Base-by-base conservation (phyloP, 2,888 invertebrate genomes). In the Drosophila anomalata region DNA sequence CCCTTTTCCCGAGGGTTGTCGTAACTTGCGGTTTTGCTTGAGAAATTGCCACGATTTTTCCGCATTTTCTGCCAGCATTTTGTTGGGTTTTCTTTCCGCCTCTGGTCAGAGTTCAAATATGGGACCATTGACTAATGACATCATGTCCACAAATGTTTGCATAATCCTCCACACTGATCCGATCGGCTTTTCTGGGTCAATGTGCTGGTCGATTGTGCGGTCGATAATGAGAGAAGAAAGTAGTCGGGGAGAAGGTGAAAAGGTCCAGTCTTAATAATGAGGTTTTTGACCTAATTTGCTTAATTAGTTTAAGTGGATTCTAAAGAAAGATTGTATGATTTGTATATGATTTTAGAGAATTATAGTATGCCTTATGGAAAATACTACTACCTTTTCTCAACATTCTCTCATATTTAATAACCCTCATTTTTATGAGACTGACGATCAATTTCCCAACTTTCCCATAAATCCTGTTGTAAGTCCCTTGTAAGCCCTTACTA, bases 81-180 rank as follows among this genome's bases (percentile, higher is more conserved):
- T 73, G 68, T 77, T 26, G 47, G 5, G 20, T 22, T 51, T 42
- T 31, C 8, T 22, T 33, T 41, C 31, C 12, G 20, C 26, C 55
- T 63, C 55, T 73, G 85, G 85, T 84, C 87, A 84, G 85, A 84
- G 84, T 84, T 84, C 84, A 84, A 84, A 79, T 84, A 74, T 87
- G 82, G 82, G 86, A 41, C 47, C 60, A 78, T 80, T 76, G 75
- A 77, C 78, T 81, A 73, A 77, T 81, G 70, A 83, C 75, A 82
- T 63, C 69, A 42, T 66, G 67, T 41, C 47, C 56, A 59, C 48
- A 59, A 69, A 60, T 77, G 71, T 83, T 83, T 83, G 86, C 82
- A 82, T 82, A 82, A 86, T 87, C 68, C 65, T 52, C 61, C 29
- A 54, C 66, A 36, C 22, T 14, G 22, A 9, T 53, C 17, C 11